These are phyloP conservation scores for Telenomus remus DNA, from an alignment of 1,140 invertebrate genomes.

Conservation along the genomic window DNA sequence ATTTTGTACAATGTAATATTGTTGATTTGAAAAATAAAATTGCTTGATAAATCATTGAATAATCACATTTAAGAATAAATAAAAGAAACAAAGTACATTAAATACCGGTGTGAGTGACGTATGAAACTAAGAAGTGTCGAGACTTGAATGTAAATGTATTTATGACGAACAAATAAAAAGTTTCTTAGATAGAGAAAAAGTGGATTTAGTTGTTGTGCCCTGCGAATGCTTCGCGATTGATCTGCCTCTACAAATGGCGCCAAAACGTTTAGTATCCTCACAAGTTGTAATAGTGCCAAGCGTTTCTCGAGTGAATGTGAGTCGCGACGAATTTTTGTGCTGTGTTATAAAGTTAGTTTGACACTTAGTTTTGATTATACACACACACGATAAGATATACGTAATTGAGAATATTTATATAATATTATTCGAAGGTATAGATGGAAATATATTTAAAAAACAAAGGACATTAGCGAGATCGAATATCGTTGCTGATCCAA, in stretches of 20 bases:
- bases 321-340: constrained; percentile 72
- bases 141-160: constrained; percentile 46
- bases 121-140: constrained; percentile 15
- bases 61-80: background rate
- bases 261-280: constrained; percentile 53
- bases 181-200: constrained; percentile 42
- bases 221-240: constrained; percentile 53
- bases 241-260: constrained; percentile 49
- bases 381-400: constrained; percentile 68
- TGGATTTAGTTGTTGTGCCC: constrained; percentile 40
- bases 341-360: constrained; percentile 75
- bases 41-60: constrained; percentile 10
- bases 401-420: constrained; percentile 67
- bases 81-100: constrained; percentile 30
- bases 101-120: constrained; percentile 17
- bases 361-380: constrained; percentile 69
- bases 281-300: constrained; percentile 56
- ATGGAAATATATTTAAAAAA: constrained; percentile 63
- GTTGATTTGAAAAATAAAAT: constrained; percentile 9
- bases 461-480: constrained; percentile 14
- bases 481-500: constrained; percentile 47
- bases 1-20: no score
- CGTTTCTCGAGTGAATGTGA: constrained; percentile 59
- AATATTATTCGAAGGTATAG: constrained; percentile 61
- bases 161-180: constrained; percentile 44